A percentile compares a stretch with the other conserved stretches of the same genome.
Evolutionary conservation across 2,113 vertebrate genomes (phyloP).

Genomic region (Caranx melampygus): DNA sequence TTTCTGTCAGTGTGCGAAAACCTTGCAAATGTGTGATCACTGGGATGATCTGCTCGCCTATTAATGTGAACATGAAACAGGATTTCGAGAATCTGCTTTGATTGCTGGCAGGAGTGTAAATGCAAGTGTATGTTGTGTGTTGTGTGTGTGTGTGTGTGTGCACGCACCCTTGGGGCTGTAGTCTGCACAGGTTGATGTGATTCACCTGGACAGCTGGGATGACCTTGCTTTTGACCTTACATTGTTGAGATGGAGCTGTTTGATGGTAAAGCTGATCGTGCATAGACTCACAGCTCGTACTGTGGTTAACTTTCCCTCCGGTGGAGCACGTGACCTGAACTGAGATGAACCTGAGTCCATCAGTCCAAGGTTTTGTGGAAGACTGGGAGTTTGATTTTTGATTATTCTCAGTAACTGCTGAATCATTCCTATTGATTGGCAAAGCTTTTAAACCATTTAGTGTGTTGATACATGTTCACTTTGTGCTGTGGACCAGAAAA

Average conservation of each 20-base stretch:
- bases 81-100: slow-evolving; percentile 5
- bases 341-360: not conserved
- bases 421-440: no score
- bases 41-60: not conserved
- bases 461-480: no score
- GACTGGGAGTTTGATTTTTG: not conserved
- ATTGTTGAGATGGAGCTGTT: slow-evolving; percentile 20
- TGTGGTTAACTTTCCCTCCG: not conserved
- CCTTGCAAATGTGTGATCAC: slow-evolving; percentile 36
- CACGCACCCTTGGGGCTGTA: slow-evolving; percentile 29
- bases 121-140: slow-evolving; percentile 4
- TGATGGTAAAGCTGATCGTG: not conserved
- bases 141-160: slow-evolving; percentile 22
- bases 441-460: no score
- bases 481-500: no score
- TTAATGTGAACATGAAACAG: slow-evolving; percentile 29
- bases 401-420: no score
- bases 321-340: not conserved
- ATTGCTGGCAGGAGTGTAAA: not conserved
- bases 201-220: slow-evolving; percentile 59
- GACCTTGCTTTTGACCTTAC: slow-evolving; percentile 62
- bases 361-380: not conserved
- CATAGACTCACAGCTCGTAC: not conserved
- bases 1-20: slow-evolving; percentile 41
- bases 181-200: slow-evolving; percentile 52